phyloP scores from a whole-genome alignment of 2,113 vertebrate species.

The Carassius gibelio region DNA sequence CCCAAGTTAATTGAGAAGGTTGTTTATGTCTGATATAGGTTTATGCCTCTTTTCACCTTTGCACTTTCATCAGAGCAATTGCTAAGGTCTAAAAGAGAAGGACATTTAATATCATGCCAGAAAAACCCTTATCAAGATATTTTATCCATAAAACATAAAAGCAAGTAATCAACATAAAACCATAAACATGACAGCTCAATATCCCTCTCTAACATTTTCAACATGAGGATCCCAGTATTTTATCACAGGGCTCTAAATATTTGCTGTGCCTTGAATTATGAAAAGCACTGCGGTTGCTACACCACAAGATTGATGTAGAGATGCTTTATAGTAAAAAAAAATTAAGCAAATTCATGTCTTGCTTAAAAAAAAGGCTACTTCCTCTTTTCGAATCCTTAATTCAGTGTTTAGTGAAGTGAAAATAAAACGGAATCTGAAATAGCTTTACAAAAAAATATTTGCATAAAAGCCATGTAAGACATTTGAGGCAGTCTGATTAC shows the following conservation, averaged over 20 bases:
- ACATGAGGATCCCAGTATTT: neutral
- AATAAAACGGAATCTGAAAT: neutral
- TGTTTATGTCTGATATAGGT: neutral
- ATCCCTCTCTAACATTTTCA: neutral
- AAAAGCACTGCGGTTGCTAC: neutral
- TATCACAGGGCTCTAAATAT: neutral
- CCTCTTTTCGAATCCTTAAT: conserved; percentile 34
- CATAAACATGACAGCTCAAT: neutral
- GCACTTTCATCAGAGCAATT: neutral
- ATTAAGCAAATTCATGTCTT: too few relatives aligned
- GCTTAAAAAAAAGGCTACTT: neutral
- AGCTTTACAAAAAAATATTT: conserved; percentile 10
- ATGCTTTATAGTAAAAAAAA: neutral
- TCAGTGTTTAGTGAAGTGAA: neutral
- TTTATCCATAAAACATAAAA: neutral
- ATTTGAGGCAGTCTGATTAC: neutral
- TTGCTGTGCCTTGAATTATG: neutral
- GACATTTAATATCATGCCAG: neutral
- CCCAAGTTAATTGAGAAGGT: neutral
- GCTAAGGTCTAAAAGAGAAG: neutral
- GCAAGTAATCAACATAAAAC: neutral
- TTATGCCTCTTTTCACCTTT: conserved; percentile 4
- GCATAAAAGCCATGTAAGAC: conserved; percentile 1
- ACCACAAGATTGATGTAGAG: neutral
- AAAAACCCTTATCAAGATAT: neutral